phyloP scores from a whole-genome alignment of 2,888 invertebrate genomes.

The Magallana nippona region DNA sequence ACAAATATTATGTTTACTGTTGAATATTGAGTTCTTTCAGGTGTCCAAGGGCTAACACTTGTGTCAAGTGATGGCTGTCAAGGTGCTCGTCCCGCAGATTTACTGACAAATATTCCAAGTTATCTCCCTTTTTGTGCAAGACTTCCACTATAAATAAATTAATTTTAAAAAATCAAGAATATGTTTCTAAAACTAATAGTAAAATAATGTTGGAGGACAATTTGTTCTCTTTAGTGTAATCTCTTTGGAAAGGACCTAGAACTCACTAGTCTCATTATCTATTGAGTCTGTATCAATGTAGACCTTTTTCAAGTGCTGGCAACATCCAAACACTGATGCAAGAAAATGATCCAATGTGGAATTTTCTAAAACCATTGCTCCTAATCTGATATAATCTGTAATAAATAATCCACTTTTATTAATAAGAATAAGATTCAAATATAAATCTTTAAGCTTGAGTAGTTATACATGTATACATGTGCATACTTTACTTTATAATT shows the following conservation, averaged over 20 bases:
- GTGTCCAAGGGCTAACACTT: not conserved
- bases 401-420: not conserved
- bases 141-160: not conserved
- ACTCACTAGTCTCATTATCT: slow-evolving; percentile 9
- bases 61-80: slow-evolving; percentile 10
- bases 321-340: slow-evolving; percentile 1
- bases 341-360: not conserved
- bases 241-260: not conserved
- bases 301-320: not conserved
- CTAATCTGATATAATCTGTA: not conserved
- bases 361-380: not conserved
- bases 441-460: too few species aligned
- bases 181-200: too few species aligned
- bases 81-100: not conserved
- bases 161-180: too few species aligned
- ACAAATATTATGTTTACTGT: not conserved
- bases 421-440: too few species aligned
- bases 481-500: too few species aligned
- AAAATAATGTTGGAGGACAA: too few species aligned
- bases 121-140: slow-evolving; percentile 8
- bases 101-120: not conserved
- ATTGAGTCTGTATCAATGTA: not conserved
- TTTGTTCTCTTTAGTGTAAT: too few species aligned
- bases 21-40: slow-evolving; percentile 1
- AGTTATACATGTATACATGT: too few species aligned